phyloP scores from a whole-genome alignment of 2,797 vertebrate species.

The Bovichtus variegatus region DNA sequence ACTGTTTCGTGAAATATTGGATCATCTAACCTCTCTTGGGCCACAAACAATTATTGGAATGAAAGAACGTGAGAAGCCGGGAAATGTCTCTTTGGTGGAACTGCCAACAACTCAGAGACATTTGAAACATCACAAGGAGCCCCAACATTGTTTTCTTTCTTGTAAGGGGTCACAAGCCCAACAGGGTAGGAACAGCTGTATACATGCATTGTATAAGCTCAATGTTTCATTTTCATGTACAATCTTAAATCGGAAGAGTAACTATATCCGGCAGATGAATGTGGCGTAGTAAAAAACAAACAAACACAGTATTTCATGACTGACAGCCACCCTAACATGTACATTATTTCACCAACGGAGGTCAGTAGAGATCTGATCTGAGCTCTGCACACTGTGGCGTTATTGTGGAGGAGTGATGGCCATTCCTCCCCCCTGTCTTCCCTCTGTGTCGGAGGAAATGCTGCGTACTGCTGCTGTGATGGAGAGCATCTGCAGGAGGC shows the following conservation, averaged over 20 bases:
- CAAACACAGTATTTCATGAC: not conserved
- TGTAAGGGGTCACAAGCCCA: not conserved
- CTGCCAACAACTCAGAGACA: not conserved
- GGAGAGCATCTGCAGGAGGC: constrained; percentile 56
- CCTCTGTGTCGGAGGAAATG: constrained; percentile 35
- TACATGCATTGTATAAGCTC: too few species aligned
- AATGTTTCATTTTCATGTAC: not conserved
- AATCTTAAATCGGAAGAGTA: not conserved
- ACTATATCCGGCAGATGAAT: not conserved
- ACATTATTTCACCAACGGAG: constrained; percentile 42
- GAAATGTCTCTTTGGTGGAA: not conserved
- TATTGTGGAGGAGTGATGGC: not conserved
- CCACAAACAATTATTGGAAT: not conserved
- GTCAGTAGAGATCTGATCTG: constrained; percentile 65
- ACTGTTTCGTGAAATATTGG: too few species aligned
- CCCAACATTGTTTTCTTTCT: not conserved
- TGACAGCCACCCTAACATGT: not conserved
- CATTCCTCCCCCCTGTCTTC: not conserved
- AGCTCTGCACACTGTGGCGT: not conserved
- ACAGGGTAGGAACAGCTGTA: not conserved
- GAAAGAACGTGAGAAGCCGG: not conserved
- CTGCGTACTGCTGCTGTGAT: constrained; percentile 52
- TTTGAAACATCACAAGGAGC: not conserved
- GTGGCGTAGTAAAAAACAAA: not conserved
- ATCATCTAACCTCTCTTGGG: not conserved